Conservation (phyloP, 2,888 invertebrate genomes). For the Agrochola circellaris region DNA sequence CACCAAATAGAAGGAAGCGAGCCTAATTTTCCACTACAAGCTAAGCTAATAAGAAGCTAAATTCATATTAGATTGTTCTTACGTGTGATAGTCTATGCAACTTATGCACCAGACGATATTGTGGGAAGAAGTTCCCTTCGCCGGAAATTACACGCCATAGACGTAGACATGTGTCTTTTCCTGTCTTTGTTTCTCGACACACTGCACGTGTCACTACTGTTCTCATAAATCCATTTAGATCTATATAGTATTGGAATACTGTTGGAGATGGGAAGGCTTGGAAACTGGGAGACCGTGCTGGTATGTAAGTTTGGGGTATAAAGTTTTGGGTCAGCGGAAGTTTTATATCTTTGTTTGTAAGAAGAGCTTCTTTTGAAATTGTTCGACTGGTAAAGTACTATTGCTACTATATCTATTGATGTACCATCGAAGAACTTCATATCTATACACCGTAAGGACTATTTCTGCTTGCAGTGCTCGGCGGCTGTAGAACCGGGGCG, state of each 20-base stretch:
- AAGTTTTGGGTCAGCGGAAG: slow-evolving; percentile 33
- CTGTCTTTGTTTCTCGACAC: slow-evolving; percentile 18
- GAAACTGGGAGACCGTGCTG: neutral
- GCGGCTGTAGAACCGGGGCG: too few species aligned
- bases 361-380: neutral
- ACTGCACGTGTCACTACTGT: slow-evolving; percentile 11
- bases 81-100: neutral
- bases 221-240: neutral
- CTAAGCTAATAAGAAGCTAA: neutral
- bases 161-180: slow-evolving; percentile 25
- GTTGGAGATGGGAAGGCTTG: neutral
- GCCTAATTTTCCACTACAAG: neutral
- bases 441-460: too few species aligned
- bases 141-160: slow-evolving; percentile 45
- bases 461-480: too few species aligned
- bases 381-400: neutral
- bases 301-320: slow-evolving; percentile 17
- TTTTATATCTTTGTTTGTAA: slow-evolving; percentile 26
- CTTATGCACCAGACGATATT: neutral
- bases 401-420: neutral
- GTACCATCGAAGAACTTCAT: too few species aligned
- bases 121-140: neutral
- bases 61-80: neutral
- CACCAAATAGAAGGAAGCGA: neutral
- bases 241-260: slow-evolving; percentile 1